phyloP scores from a whole-genome alignment of 1,140 invertebrate genomes.

The Musca vetustissima region DNA sequence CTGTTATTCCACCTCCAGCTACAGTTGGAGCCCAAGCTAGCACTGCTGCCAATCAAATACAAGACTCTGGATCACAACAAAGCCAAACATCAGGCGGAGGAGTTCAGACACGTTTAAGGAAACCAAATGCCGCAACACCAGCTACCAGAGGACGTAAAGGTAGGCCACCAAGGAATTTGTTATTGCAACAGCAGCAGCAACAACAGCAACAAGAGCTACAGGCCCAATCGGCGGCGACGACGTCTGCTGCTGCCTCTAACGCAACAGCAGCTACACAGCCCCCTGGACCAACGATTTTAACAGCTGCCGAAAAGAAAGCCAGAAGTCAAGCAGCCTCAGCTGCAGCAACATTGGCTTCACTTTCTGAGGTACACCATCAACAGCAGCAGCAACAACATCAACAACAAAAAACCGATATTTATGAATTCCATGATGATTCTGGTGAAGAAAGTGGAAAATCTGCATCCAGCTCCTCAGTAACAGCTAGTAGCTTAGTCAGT shows the following conservation, averaged over 20 bases:
- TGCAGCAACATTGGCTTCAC: not conserved
- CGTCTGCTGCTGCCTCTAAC: not conserved
- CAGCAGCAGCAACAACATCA: conserved; percentile 21
- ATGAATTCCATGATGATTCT: conserved; percentile 82
- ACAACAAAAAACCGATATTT: conserved; percentile 64
- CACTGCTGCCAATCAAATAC: not conserved
- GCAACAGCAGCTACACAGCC: too few species aligned
- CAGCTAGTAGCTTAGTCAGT: conserved; percentile 21
- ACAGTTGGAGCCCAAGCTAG: too few species aligned
- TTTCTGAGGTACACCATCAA: conserved; percentile 26
- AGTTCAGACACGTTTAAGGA: conserved; percentile 44
- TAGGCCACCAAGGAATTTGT: conserved; percentile 44
- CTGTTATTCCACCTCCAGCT: not conserved
- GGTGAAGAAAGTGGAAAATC: conserved; percentile 65
- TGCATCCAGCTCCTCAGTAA: conserved; percentile 26
- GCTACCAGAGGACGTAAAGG: conserved; percentile 46
- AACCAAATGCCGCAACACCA: conserved; percentile 29
- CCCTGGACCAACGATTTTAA: conserved; percentile 30
- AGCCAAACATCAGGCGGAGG: conserved; percentile 40
- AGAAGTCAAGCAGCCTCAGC: conserved; percentile 34
- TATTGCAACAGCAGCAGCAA: conserved; percentile 41
- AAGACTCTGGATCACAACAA: not conserved
- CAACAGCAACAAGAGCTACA: conserved; percentile 41
- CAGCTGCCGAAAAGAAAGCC: conserved; percentile 45
- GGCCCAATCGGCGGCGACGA: conserved; percentile 43